Evolutionary conservation across 2,797 vertebrate species (phyloP).

Genomic region (Tenualosa ilisha): DNA sequence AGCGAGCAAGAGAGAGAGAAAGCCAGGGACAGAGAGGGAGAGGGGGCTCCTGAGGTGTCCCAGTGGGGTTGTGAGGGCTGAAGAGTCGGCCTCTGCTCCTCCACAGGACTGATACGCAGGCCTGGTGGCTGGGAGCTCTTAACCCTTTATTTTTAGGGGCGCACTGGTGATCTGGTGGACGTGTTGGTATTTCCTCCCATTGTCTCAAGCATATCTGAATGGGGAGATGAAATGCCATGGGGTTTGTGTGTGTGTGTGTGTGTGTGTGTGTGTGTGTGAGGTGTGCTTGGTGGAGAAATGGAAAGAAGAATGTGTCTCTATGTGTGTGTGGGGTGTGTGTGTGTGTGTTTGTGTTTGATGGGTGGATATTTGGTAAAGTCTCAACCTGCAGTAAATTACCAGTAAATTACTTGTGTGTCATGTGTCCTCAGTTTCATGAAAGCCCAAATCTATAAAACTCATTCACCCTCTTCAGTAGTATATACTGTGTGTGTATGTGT

Average conservation of each 20-base stretch:
- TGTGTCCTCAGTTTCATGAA: too few species aligned
- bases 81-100: neutral
- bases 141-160: slow-evolving; percentile 31
- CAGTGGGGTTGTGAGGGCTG: neutral
- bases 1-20: too few species aligned
- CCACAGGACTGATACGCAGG: neutral
- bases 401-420: too few species aligned
- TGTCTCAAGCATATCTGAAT: slow-evolving; percentile 31
- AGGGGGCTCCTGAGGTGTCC: neutral
- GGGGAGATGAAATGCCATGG: neutral
- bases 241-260: neutral
- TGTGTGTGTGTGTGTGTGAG: neutral
- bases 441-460: too few species aligned
- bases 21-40: neutral
- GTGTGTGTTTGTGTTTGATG: neutral
- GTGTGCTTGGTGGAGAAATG: too few species aligned
- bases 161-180: slow-evolving; percentile 32
- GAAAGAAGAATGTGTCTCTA: neutral
- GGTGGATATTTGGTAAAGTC: neutral
- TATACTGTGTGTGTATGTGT: too few species aligned
- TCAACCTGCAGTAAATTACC: too few species aligned
- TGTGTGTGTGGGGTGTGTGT: neutral
- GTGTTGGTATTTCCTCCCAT: slow-evolving; percentile 45
- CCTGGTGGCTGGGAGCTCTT: neutral
- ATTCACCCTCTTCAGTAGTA: too few species aligned